Evolutionary conservation across 2,797 vertebrate species (phyloP).

Genomic region (Discoglossus pictus): DNA sequence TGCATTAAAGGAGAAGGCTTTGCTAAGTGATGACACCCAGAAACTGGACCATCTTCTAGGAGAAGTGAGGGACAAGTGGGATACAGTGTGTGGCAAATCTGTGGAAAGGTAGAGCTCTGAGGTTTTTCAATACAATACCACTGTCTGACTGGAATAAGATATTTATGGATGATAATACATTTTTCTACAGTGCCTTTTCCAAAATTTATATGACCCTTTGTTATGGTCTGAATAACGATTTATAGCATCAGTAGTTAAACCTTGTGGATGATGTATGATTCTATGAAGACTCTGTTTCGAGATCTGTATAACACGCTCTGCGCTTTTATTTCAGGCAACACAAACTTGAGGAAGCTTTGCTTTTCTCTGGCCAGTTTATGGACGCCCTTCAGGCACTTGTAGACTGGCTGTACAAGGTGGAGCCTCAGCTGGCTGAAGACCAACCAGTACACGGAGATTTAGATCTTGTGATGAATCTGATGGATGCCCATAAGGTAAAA

Average conservation of each 20-base stretch:
- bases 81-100: constrained; percentile 97
- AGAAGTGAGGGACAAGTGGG: constrained; percentile 97
- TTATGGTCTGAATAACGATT: too few species aligned
- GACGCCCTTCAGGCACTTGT: constrained; percentile 95
- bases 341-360: constrained; percentile 95
- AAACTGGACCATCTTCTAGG: constrained; percentile 91
- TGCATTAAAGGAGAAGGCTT: constrained; percentile 92
- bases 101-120: constrained; percentile 83
- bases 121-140: not conserved
- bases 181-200: too few species aligned
- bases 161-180: too few species aligned
- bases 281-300: too few species aligned
- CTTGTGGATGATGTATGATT: too few species aligned
- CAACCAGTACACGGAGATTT: constrained; percentile 94
- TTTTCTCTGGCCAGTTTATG: constrained; percentile 98
- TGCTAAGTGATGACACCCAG: constrained; percentile 86
- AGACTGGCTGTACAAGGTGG: constrained; percentile 96
- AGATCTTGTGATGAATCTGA: constrained; percentile 95
- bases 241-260: too few species aligned
- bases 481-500: constrained; percentile 95
- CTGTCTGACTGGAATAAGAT: too few species aligned
- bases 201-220: too few species aligned
- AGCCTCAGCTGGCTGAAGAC: constrained; percentile 93
- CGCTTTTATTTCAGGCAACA: constrained; percentile 81
- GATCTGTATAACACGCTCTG: rapidly evolving